Base-by-base conservation (phyloP, 2,113 vertebrate species). In the Oncorhynchus tshawytscha region DNA sequence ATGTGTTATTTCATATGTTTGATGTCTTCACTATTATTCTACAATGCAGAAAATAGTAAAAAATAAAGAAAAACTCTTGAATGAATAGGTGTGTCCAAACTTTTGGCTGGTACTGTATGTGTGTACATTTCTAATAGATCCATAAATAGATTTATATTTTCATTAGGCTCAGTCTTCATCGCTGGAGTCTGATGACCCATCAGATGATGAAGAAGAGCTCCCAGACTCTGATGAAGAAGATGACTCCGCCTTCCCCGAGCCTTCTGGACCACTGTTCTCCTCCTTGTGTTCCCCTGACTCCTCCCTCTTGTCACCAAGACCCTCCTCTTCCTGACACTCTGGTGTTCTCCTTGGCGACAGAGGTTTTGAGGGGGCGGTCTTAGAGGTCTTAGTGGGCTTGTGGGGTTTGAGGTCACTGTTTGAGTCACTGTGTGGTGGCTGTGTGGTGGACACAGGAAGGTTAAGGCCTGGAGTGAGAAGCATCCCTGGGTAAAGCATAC, bases 381-480 rank as follows among this genome's bases (percentile, higher is more conserved):
- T 4, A 16, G 15, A 54, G 12, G 49, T 54, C 49, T 54, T 54
- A 18, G 51, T 22, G 86, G 91, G 90, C 64, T 86, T 75, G 18
- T 91, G 91, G 78, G 90, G 81, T 51, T 51, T 51, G 39, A 88
- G 91, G 90, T 96, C 94, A 91, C 83, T 93, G 91, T 92, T 95
- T 90, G 94, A 94, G 91, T 18, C 51, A 54, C 88, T 95, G 93
- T 96, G 96, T 86, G 93, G 94, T 91, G 96, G 96, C 92, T 96
- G 95, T 91, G 95, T 88, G 91, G 95, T 88, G 92, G 95, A 94
- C 93, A 95, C 94, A 90, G 96, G 96, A 92, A 97, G 95, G 95
- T 98, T 99, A 98, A 99, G 98, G 97, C 98, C 96, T 97, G 97
- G 96, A 95, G 96, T 97, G 94, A 98, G 96, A 93, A 98, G 96